A percentile compares a stretch with the other conserved stretches of the same genome.
These are phyloP conservation scores for Abrostola tripartita DNA, from an alignment of 2,888 invertebrate species.

Conservation along the genomic window DNA sequence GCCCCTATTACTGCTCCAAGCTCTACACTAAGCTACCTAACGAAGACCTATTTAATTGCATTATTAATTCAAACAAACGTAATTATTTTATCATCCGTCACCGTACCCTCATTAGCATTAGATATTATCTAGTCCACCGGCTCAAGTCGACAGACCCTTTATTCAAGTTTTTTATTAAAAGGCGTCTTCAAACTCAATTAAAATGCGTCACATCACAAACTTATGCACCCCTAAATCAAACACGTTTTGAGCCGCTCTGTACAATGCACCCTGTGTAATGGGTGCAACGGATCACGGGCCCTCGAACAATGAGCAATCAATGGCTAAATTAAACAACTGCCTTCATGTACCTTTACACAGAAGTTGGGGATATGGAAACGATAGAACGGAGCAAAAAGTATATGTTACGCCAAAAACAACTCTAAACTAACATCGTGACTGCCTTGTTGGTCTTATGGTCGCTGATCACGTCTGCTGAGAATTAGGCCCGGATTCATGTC, in stretches of 20 bases:
- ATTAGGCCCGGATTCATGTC: too few relatives aligned
- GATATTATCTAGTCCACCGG: constrained; percentile 32
- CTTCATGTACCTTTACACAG: constrained; percentile 57
- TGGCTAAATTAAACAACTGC: constrained; percentile 86
- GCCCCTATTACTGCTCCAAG: too few relatives aligned
- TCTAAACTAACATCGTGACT: too few relatives aligned
- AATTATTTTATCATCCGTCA: constrained; percentile 42
- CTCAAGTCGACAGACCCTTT: constrained; percentile 47
- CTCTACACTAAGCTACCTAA: too few relatives aligned
- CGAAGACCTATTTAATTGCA: background rate
- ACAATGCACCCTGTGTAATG: constrained; percentile 71
- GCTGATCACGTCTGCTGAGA: too few relatives aligned
- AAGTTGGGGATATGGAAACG: constrained; percentile 32
- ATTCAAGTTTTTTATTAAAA: constrained; percentile 23
- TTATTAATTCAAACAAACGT: constrained; percentile 20
- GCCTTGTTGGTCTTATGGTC: too few relatives aligned
- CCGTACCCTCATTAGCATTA: constrained; percentile 29
- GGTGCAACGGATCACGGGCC: constrained; percentile 70
- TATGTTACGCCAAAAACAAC: too few relatives aligned
- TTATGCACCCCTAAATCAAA: constrained; percentile 78
- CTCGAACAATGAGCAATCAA: constrained; percentile 85
- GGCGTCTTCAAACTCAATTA: constrained; percentile 66
- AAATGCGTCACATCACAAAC: constrained; percentile 63
- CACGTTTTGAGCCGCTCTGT: constrained; percentile 68
- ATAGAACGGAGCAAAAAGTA: background rate